Base-by-base conservation (phyloP, 2,888 invertebrate species). In the Chromoteleia sp. region DNA sequence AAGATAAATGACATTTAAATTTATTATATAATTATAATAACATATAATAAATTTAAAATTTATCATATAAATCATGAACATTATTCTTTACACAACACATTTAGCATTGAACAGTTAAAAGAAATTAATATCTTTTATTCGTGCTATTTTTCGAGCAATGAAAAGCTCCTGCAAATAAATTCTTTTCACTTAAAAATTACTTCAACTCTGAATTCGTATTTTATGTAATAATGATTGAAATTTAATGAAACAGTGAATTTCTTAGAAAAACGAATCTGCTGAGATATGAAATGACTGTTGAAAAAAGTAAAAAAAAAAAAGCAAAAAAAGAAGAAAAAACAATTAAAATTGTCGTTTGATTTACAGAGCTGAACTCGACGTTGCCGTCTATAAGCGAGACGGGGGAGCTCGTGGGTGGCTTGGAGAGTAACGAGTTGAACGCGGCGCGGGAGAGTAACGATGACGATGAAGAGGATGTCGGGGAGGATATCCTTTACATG, bases 281-380 rank as follows among this genome's bases (percentile, higher is more conserved):
- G 1, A 19, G 36, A 71, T 59, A 45, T 25, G 17, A 45, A 29
- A 54, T 54, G 56, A 43, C 45, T 6, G 25, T 25, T 25, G 25
- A 2, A 29, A 41, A 30, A 8, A 43, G 39, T 63, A 39, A 36
- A 21, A 30, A 8, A 43, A 50, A 73, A 39, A 36, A 21, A 8
- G 63, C 7, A 39, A 54, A 12, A 79, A 33, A 25, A 33, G 8
- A 59, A 21, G 21, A 39, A 67, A n/a, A n/a, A 81, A 73, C 45
- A 59, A 75, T 54, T 70, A 56, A 65, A 52, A 58, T 73, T 70
- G 58, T 43, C 33, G 7, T 68, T 67, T 79, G 82, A 67, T 84
- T 88, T 87, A 3, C 94, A 97, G 97, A 96, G 92, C 92, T 96
- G 86, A 96, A 97, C 92, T 94, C 95, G 83, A 96, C 96, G 70